phyloP scores from a whole-genome alignment of 37 sponge, comb jelly and placozoan genomes.

The Theonella swinhoei region DNA sequence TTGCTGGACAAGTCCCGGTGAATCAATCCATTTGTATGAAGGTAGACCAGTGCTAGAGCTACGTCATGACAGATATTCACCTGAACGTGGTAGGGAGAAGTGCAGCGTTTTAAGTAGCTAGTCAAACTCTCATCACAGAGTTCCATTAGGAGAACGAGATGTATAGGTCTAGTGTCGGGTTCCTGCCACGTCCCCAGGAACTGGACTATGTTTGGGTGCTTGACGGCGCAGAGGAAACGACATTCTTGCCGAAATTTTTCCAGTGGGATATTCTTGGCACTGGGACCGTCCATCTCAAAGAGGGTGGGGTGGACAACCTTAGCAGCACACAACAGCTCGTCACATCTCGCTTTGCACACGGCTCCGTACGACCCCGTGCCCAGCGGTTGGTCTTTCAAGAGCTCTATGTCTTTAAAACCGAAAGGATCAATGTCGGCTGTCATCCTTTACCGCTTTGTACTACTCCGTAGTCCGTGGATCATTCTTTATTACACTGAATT shows the following conservation, averaged over 20 bases:
- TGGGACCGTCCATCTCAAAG: neutral
- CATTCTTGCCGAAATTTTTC: neutral
- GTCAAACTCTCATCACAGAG: neutral
- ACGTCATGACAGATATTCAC: neutral
- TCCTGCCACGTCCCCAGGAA: neutral
- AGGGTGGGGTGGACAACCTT: neutral
- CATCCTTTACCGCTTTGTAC: too few relatives aligned
- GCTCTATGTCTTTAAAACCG: neutral
- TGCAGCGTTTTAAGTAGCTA: neutral
- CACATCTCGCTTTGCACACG: neutral
- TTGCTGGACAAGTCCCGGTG: neutral
- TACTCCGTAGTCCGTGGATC: too few relatives aligned
- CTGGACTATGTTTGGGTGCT: neutral
- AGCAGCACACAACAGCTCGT: neutral
- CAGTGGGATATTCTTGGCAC: neutral
- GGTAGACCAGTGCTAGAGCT: neutral
- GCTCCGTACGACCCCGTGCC: neutral
- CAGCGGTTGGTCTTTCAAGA: neutral
- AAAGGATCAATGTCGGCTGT: too few relatives aligned
- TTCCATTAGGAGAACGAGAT: neutral
- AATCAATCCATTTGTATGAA: neutral
- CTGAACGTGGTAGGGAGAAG: neutral
- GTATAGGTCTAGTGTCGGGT: neutral
- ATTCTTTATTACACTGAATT: too few relatives aligned
- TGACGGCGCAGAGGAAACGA: neutral